Evolutionary conservation across 2,797 vertebrate genomes (phyloP), one percentile per base, ranked within the genome.

Genomic region (Enteromius radiatus): DNA sequence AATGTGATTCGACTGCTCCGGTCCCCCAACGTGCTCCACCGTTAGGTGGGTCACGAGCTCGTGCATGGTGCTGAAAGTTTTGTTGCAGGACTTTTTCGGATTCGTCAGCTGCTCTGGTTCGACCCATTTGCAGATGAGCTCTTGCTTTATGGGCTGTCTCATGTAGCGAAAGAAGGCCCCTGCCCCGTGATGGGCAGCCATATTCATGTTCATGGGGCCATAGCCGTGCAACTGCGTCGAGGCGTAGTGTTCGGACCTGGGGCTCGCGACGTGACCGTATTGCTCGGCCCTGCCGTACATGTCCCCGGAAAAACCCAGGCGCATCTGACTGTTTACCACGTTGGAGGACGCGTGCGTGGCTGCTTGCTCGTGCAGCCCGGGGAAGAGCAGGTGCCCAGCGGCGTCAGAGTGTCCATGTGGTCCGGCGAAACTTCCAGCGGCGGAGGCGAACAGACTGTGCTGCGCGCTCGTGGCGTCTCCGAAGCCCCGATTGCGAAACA

Each of bases 51-150:
- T 97, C 88, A 97, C 97, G 38, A 97, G 95, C 95, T 97, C 97
- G 90, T 97, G 97, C 97, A 97, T 97, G 70, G 97, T 99, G 93
- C 97, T 98, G 92, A 98, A 98, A 96, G 97, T 98, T 97, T 99
- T 99, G 96, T 98, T 98, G 94, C 97, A 98, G 86, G 96, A 95
- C 96, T 99, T 98, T 94, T 99, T 99, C 85, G 97, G 97, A 87
- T 96, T 99, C 59, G 96, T 94, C 93, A 99, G 93, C 92, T 98
- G 98, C 91, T 99, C 98, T 12, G 97, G 97, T 89, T 99, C 97
- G 93, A 99, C 94, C 97, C 97, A 99, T 93, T 99, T 99, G 93
- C 97, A 99, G 94, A 99, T 98, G 85, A 98, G 97, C 94, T 98
- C 97, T 92, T 98, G 97, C 76, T 98, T 98, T 92, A 98, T 98